Percentiles rank a stretch among this genome's conserved stretches.
phyloP scores from a whole-genome alignment of 2,888 invertebrate species.

The Calameuta pallipes region DNA sequence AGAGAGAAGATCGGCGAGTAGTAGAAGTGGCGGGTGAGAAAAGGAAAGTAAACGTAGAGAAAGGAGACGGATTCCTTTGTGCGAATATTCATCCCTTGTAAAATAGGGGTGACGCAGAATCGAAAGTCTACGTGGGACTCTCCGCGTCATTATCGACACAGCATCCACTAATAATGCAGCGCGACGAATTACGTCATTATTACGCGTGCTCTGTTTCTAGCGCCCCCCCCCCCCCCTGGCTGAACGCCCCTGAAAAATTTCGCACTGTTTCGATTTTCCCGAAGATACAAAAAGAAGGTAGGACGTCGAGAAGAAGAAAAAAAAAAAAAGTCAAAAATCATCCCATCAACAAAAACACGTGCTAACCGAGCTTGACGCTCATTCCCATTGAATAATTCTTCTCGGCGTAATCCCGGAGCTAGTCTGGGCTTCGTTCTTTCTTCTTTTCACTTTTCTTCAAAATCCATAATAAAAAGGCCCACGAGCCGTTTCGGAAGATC shows the following conservation, averaged over 20 bases:
- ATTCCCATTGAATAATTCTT: slow-evolving; percentile 10
- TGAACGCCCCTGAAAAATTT: neutral
- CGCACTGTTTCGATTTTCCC: neutral
- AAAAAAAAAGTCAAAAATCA: neutral
- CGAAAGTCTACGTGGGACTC: neutral
- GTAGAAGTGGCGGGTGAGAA: neutral
- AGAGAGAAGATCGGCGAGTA: neutral
- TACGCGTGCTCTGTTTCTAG: neutral
- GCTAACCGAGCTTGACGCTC: neutral
- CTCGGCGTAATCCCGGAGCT: neutral
- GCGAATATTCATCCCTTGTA: slow-evolving; percentile 29
- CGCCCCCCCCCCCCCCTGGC: too few species aligned
- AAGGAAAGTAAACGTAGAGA: slow-evolving; percentile 8
- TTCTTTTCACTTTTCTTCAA: neutral
- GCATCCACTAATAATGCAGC: neutral
- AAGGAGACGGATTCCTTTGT: slow-evolving; percentile 24
- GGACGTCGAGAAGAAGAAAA: too few species aligned
- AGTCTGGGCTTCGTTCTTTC: slow-evolving; percentile 8
- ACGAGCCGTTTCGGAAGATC: neutral
- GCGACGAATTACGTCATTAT: neutral
- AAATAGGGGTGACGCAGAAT: slow-evolving; percentile 2
- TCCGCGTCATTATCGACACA: neutral
- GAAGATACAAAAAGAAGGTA: neutral
- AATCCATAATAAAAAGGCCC: slow-evolving; percentile 3
- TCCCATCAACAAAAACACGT: neutral